These are phyloP conservation scores for Yasuhikotakia modesta DNA, from an alignment of 2,797 vertebrate genomes.

Conservation along the genomic window DNA sequence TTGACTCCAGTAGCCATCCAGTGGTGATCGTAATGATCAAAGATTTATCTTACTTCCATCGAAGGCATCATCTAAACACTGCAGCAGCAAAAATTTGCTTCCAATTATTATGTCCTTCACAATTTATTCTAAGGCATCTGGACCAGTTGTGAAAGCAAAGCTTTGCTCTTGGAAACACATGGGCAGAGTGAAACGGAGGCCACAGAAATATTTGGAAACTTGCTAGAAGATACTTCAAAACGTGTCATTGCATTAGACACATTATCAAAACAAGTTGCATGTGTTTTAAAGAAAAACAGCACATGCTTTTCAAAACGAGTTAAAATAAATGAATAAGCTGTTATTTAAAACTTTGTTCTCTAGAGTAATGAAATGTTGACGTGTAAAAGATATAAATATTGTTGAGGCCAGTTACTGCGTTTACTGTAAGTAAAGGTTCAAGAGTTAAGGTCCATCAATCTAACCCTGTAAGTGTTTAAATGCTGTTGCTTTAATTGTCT, in stretches of 20 bases:
- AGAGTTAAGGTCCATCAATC: too few species aligned
- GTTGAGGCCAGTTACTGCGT: too few species aligned
- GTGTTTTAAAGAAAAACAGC: not conserved
- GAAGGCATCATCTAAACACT: constrained; percentile 6
- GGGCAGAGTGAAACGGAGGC: not conserved
- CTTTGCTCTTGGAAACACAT: not conserved
- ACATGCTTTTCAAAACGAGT: not conserved
- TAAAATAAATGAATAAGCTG: not conserved
- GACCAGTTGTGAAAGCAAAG: not conserved
- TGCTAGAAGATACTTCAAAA: not conserved
- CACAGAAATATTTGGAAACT: not conserved
- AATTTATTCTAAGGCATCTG: not conserved
- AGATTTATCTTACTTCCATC: not conserved
- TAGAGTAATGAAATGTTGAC: too few species aligned
- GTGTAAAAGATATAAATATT: too few species aligned
- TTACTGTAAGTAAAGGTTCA: too few species aligned
- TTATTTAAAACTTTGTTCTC: too few species aligned
- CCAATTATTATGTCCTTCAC: not conserved
- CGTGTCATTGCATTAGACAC: not conserved
- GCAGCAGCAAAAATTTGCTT: not conserved
- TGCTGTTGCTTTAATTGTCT: not conserved
- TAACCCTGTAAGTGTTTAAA: too few species aligned
- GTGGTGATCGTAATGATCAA: not conserved
- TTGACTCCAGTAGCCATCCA: not conserved
- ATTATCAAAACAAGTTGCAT: not conserved